Conservation (phyloP, 1,140 invertebrate genomes). For the Ceratoteleas bidentatus region DNA sequence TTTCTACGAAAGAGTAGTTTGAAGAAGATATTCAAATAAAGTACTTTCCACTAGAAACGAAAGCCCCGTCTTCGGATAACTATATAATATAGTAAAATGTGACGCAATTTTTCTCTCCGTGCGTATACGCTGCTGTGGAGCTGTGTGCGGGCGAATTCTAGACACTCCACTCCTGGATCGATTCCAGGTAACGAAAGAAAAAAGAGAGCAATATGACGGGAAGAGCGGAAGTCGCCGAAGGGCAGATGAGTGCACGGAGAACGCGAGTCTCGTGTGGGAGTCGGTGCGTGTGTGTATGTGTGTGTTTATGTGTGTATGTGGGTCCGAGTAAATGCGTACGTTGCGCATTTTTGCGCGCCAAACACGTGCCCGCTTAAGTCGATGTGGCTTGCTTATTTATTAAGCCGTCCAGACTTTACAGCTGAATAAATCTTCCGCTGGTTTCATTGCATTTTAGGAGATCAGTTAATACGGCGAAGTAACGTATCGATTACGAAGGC, state of each 20-base stretch:
- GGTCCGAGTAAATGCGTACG: constrained; percentile 23
- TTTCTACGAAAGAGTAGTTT: too few relatives aligned
- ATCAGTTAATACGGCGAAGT: constrained; percentile 44
- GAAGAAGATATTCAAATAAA: too few relatives aligned
- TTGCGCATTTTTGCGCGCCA: constrained; percentile 34
- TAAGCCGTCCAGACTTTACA: constrained; percentile 38
- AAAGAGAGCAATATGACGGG: constrained; percentile 21
- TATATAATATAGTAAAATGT: too few relatives aligned
- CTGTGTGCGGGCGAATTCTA: constrained; percentile 22
- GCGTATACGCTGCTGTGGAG: too few relatives aligned
- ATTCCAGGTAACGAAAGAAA: constrained; percentile 54
- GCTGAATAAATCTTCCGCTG: constrained; percentile 44
- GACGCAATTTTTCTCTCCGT: too few relatives aligned
- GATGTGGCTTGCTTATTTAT: constrained; percentile 48
- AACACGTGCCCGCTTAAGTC: constrained; percentile 26
- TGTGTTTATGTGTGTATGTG: background rate
- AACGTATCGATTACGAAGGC: constrained; percentile 48
- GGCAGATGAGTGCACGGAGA: constrained; percentile 21
- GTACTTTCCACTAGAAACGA: too few relatives aligned
- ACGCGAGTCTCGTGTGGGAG: constrained; percentile 5
- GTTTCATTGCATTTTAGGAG: constrained; percentile 45
- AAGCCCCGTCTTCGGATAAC: too few relatives aligned
- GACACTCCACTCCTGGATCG: constrained; percentile 33
- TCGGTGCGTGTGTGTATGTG: background rate
- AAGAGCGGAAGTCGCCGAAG: constrained; percentile 20